These are phyloP conservation scores for Reticulitermes speratus DNA, from an alignment of 1,140 invertebrate genomes.

Conservation along the genomic window DNA sequence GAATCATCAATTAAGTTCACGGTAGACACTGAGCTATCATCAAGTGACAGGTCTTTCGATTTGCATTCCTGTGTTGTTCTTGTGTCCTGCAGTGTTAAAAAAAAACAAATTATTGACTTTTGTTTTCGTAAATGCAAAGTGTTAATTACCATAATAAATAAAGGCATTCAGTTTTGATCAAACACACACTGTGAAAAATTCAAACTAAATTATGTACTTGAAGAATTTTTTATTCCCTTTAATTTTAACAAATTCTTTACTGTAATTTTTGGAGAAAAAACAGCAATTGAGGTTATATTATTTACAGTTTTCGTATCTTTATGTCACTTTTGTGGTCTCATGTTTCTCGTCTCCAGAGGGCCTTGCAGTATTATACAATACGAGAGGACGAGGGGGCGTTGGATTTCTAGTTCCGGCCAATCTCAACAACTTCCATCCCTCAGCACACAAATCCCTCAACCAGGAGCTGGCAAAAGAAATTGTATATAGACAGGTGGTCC, in stretches of 20 bases:
- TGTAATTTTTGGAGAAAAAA: not conserved
- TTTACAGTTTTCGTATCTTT: not conserved
- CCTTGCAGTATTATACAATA: slow-evolving; percentile 2
- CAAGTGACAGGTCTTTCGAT: no score
- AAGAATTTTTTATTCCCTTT: not conserved
- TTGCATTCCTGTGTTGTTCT: no score
- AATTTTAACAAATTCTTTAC: not conserved
- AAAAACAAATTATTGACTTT: no score
- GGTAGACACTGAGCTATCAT: no score
- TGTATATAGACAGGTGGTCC: slow-evolving; percentile 9
- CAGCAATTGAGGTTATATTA: not conserved
- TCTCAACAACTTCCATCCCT: not conserved
- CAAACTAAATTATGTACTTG: no score
- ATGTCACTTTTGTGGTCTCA: not conserved
- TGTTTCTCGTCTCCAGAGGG: not conserved
- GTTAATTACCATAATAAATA: not conserved
- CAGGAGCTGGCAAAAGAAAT: not conserved
- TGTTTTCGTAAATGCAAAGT: no score
- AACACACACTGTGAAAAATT: no score
- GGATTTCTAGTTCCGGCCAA: not conserved
- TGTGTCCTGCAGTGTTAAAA: no score
- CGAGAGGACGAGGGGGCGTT: not conserved
- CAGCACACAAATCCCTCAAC: not conserved
- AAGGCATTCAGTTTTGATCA: not conserved
- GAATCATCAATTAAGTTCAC: no score